Evolutionary conservation across 2,888 invertebrate genomes (phyloP).

Genomic region (Clusia tigrina): DNA sequence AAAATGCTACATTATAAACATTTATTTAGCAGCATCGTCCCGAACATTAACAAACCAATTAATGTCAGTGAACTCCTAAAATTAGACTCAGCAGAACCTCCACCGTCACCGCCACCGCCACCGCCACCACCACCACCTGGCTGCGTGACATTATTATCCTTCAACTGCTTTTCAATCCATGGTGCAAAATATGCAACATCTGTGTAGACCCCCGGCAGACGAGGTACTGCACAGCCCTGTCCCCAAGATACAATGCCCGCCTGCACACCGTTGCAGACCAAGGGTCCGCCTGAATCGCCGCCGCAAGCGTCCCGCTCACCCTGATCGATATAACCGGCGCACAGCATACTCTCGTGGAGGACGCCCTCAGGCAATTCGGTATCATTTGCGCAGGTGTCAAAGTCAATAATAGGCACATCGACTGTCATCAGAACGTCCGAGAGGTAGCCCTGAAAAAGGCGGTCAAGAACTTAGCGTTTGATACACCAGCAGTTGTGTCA

Average conservation of each 20-base stretch:
- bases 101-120: background rate
- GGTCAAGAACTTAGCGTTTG: background rate
- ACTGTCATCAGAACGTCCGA: constrained; percentile 48
- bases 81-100: background rate
- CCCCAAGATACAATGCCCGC: constrained; percentile 88
- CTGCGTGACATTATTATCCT: constrained; percentile 14
- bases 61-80: constrained; percentile 13
- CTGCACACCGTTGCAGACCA: constrained; percentile 71
- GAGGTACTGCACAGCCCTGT: constrained; percentile 75
- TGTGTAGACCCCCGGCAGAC: constrained; percentile 80
- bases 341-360: constrained; percentile 74
- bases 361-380: constrained; percentile 46
- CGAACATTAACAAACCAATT: background rate
- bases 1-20: background rate
- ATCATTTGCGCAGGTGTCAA: constrained; percentile 52
- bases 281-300: constrained; percentile 86
- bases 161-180: constrained; percentile 43
- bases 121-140: constrained; percentile 14
- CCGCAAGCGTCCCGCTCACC: constrained; percentile 84
- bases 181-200: constrained; percentile 66
- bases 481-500: background rate
- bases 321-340: constrained; percentile 74
- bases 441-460: background rate
- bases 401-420: constrained; percentile 49
- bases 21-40: background rate